phyloP scores from a whole-genome alignment of 1,140 invertebrate species.

The Lerema accius region DNA sequence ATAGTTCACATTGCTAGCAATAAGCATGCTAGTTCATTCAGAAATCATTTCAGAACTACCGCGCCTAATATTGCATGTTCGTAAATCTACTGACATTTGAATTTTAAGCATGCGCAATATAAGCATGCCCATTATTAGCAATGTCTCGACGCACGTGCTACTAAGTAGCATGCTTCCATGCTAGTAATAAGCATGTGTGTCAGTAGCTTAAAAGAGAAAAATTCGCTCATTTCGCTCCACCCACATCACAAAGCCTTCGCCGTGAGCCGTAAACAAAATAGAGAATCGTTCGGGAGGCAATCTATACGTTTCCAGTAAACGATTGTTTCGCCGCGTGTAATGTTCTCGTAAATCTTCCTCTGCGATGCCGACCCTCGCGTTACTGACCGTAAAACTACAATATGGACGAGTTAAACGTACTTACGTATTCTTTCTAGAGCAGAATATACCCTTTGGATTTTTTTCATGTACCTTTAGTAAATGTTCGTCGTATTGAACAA shows the following conservation, averaged over 20 bases:
- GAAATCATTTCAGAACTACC: too few relatives aligned
- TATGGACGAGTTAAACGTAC: constrained; percentile 5
- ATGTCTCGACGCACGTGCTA: too few relatives aligned
- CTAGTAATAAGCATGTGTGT: too few relatives aligned
- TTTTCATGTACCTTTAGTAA: neutral
- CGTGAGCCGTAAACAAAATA: constrained; percentile 32
- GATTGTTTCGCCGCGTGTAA: constrained; percentile 34
- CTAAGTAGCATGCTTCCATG: too few relatives aligned
- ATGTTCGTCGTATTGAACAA: neutral
- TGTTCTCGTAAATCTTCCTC: constrained; percentile 38
- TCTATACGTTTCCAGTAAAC: constrained; percentile 37
- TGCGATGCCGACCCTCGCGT: constrained; percentile 19
- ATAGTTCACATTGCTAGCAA: too few relatives aligned
- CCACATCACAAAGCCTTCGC: constrained; percentile 1
- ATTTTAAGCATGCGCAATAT: too few relatives aligned
- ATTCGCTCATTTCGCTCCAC: constrained; percentile 1
- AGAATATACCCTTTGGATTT: neutral
- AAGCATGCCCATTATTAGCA: too few relatives aligned
- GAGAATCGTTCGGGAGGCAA: constrained; percentile 23
- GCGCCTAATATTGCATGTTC: too few relatives aligned
- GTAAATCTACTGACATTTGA: too few relatives aligned
- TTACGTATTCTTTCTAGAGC: constrained; percentile 14
- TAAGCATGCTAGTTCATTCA: too few relatives aligned
- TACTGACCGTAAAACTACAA: constrained; percentile 33
- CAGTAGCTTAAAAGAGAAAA: too few relatives aligned